phyloP scores from a whole-genome alignment of 2,113 vertebrate genomes.

The Thamnophis sirtalis region DNA sequence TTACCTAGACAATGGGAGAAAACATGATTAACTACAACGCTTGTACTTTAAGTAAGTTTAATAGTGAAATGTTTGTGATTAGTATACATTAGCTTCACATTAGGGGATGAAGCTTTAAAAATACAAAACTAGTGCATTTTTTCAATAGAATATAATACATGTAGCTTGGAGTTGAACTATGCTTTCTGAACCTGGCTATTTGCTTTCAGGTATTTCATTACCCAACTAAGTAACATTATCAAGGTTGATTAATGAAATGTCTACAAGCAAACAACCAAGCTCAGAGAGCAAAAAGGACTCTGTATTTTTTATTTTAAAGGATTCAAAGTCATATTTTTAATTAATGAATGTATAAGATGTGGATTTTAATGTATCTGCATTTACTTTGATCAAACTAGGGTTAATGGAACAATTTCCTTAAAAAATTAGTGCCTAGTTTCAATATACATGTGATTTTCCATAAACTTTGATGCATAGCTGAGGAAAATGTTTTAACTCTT shows the following conservation, averaged over 20 bases:
- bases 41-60: not conserved
- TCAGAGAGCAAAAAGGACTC: not conserved
- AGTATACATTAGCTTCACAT: not conserved
- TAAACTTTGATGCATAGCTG: not conserved
- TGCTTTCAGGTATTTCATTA: not conserved
- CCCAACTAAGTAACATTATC: not conserved
- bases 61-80: not conserved
- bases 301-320: not conserved
- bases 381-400: not conserved
- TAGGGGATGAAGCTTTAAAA: not conserved
- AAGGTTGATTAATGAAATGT: not conserved
- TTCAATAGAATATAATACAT: not conserved
- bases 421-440: not conserved
- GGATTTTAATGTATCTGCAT: not conserved
- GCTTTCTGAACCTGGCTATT: not conserved
- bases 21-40: not conserved
- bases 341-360: not conserved
- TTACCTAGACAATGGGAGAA: conserved; percentile 76
- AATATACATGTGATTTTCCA: not conserved
- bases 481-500: not conserved
- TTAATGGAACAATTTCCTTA: not conserved
- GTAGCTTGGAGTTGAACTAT: not conserved
- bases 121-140: not conserved
- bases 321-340: not conserved
- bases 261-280: not conserved